Conservation (phyloP, 2,888 invertebrate species). For the Nectonema munidae region DNA sequence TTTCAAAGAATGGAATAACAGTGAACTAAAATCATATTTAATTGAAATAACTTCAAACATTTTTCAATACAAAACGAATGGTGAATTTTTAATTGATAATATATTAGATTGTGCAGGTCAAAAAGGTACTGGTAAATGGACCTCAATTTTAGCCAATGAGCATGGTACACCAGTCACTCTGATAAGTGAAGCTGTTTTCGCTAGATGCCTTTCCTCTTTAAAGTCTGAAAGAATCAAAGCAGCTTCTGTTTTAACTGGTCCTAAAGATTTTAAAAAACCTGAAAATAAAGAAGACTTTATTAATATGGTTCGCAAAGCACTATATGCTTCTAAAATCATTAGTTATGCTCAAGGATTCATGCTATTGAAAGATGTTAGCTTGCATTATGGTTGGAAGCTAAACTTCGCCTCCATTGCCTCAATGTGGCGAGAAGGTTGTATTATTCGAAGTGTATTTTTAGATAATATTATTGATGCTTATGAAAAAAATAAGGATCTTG, state of each 20-base stretch:
- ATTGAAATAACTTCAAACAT: conserved; percentile 91
- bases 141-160: conserved; percentile 69
- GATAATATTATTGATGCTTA: conserved; percentile 72
- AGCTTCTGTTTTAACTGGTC: conserved; percentile 39
- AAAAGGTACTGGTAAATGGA: conserved; percentile 99
- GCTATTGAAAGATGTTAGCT: conserved; percentile 25
- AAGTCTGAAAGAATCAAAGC: conserved; percentile 53
- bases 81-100: conserved; percentile 47
- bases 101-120: conserved; percentile 78
- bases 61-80: conserved; percentile 45
- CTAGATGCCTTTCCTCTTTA: conserved; percentile 63
- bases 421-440: conserved; percentile 99
- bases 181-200: conserved; percentile 81
- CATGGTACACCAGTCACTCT: conserved; percentile 85
- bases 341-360: conserved; percentile 66
- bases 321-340: conserved; percentile 86
- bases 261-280: conserved; percentile 29
- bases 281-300: conserved; percentile 46
- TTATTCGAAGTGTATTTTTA: conserved; percentile 58
- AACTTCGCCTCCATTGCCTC: conserved; percentile 89
- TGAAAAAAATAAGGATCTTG: conserved; percentile 47
- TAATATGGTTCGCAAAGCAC: conserved; percentile 45
- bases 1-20: conserved; percentile 73
- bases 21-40: conserved; percentile 69
- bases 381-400: conserved; percentile 38